These are phyloP conservation scores for Thryonomys swinderianus DNA, from an alignment of 2,113 vertebrate genomes.

Conservation along the genomic window DNA sequence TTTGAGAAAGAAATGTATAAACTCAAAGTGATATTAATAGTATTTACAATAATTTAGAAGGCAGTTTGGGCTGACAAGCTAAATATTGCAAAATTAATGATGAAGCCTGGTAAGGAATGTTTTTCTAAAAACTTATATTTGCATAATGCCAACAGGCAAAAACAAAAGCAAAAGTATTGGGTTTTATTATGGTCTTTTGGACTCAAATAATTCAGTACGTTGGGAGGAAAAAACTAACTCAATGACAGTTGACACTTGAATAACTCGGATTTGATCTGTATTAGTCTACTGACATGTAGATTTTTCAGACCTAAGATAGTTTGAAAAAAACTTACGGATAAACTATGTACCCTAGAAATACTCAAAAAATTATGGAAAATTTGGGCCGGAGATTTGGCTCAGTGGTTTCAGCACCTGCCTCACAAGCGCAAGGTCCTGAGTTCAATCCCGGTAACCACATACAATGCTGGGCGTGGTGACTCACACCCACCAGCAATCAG, in stretches of 20 bases:
- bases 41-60: neutral
- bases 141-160: neutral
- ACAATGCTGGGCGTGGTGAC: too few relatives aligned
- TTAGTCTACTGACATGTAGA: neutral
- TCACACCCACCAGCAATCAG: too few relatives aligned
- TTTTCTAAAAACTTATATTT: neutral
- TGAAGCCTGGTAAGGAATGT: neutral
- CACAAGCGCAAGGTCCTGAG: too few relatives aligned
- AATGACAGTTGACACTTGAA: neutral
- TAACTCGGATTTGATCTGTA: neutral
- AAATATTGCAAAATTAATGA: neutral
- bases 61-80: neutral
- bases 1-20: conserved; percentile 14
- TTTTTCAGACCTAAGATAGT: neutral
- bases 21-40: neutral
- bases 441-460: too few relatives aligned
- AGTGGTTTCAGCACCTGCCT: too few relatives aligned
- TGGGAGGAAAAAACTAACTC: neutral
- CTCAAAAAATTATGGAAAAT: neutral
- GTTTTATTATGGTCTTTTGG: neutral
- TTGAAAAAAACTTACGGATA: neutral
- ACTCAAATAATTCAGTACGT: neutral
- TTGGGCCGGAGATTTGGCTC: too few relatives aligned
- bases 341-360: neutral
- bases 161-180: neutral